Conservation (phyloP, 2,797 vertebrate genomes). For the Rhabdophis nuchalis region DNA sequence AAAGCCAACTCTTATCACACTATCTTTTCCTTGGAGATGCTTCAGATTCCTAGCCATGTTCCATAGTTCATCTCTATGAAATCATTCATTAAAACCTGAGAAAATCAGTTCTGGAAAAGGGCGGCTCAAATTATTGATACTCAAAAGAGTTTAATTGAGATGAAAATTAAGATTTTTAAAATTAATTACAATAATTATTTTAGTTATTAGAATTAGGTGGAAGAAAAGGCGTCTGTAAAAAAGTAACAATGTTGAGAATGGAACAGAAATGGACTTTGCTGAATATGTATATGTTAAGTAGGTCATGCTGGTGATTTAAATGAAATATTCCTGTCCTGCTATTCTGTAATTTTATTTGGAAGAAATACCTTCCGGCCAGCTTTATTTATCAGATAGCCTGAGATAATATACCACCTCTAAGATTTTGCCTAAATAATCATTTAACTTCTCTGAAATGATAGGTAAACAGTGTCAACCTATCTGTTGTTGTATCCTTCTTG, state of each 20-base stretch:
- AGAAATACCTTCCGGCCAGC: neutral
- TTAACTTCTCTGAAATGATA: constrained; percentile 26
- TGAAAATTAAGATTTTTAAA: neutral
- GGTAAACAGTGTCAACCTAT: constrained; percentile 34
- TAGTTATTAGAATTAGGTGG: neutral
- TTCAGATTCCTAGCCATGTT: neutral
- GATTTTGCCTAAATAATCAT: constrained; percentile 50
- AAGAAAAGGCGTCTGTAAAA: fast-evolving
- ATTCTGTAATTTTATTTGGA: constrained; percentile 9
- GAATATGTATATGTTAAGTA: constrained; percentile 3
- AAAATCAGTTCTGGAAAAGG: neutral
- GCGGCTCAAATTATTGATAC: neutral
- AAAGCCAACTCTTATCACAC: neutral
- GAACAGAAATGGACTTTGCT: neutral
- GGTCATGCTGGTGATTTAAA: neutral
- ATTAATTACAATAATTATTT: neutral
- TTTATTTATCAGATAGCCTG: constrained; percentile 30
- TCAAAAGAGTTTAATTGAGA: neutral
- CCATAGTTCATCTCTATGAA: neutral
- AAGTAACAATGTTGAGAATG: neutral
- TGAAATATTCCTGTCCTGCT: constrained; percentile 5
- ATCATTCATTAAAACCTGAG: neutral
- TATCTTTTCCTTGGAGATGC: neutral
- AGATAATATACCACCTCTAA: constrained; percentile 1
- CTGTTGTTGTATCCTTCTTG: constrained; percentile 28